Base-by-base conservation (phyloP, 2,113 vertebrate species). In the Sclerurus mexicanus region DNA sequence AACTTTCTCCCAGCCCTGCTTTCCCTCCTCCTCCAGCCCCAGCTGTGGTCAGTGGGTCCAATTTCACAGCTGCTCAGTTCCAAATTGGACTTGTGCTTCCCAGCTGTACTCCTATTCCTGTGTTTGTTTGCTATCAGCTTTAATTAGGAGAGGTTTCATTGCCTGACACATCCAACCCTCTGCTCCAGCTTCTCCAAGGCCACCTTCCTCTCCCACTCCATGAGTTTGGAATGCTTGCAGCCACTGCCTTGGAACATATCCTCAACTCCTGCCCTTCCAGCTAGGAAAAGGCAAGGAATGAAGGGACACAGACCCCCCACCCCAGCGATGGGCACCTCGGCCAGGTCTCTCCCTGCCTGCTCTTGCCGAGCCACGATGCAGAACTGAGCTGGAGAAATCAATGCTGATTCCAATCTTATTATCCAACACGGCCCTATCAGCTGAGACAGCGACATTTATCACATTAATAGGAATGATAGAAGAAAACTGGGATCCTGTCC, bases 401-500 rank as follows among this genome's bases (percentile, higher is more conserved):
- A 96, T 98, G 94, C 93, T 95, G 97, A 97, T 97, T 97, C 97
- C 96, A 97, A 97, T 98, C 97, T 98, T 96, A 98, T 98, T 98
- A 98, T 96, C 98, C 98, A 98, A 97, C 96, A 96, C 76, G 90
- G 97, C 46, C 97, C 97, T 97, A 98, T 98, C 97, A 97, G 96
- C 97, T 91, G 96, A 97, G 98, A 97, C 98, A 98, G 98, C 85
- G 84, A 97, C 98, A 98, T 98, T 98, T 98, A 98, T 98, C 98
- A 98, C 97, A 97, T 98, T 98, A 98, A 98, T 98, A 98, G 97
- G 90, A 98, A 98, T 97, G 98, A 96, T 95, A 96, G 98, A 97
- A 96, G 97, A 97, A 98, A 97, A 96, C 98, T 97, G 97, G 98
- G 98, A 98, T 94, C 93, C 94, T 86, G 94, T 98, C 98, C 98